Evolutionary conservation across 1,140 invertebrate genomes (phyloP), one percentile per base, ranked within the genome.

Genomic region (Tetragnatha versicolor): DNA sequence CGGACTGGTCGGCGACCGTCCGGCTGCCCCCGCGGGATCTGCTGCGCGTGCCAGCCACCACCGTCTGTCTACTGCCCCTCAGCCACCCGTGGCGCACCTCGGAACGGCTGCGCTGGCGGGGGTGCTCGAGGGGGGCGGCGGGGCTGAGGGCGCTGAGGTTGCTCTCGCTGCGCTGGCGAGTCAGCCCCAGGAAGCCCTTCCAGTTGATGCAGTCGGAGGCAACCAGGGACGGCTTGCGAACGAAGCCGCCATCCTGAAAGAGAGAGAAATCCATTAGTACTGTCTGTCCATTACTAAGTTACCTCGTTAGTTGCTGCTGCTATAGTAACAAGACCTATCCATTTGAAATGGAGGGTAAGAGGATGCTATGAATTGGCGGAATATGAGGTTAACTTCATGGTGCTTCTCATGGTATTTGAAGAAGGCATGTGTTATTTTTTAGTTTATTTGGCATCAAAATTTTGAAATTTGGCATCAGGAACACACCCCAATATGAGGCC

Each of bases 141-240:
- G 66, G 61, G 12, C 73, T 61, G n/a, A 77, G 58, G 17, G 37
- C 35, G 47, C 60, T 77, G 14, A 77, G 73, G 33, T 77, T 77
- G 12, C 29, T 77, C 31, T 77, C 73, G n/a, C 73, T 77, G n/a
- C 73, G 45, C 17, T 77, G 73, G 0, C 73, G 45, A 39, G 45
- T 77, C n/a, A 77, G 35, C 0, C 73, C 73, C 3, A 77, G 73
- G 17, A 77, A 65, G 31, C 47, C 66, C 20, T 65, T 77, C 47
- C 51, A 22, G 31, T 66, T 77, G 22, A 77, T 65, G 20, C 73
- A 77, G 6, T 77, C 73, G 20, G 73, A 29, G 10, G 58, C 45
- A 17, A 65, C 37, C 0, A 65, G 31, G 2, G 73, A 77, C 12
- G 73, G 73, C 22, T 77, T 77, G 2, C 73, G 31, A 0, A 45